Evolutionary conservation across 2,113 vertebrate genomes (phyloP).

Genomic region (Conger conger): DNA sequence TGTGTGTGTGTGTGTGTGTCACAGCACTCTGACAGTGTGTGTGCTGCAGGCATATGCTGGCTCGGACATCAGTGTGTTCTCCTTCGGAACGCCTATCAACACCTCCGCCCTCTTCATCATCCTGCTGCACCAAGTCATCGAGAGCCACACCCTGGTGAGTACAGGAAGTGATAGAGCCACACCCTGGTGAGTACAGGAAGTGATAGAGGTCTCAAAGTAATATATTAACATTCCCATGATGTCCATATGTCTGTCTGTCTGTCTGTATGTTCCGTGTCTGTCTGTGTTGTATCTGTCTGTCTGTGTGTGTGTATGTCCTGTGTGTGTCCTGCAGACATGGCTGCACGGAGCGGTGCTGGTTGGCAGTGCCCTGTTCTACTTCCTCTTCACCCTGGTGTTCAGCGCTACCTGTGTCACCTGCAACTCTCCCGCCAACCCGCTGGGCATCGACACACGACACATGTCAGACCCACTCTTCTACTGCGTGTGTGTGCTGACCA

Average conservation of each 20-base stretch:
- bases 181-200: too few species aligned
- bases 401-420: conserved; percentile 75
- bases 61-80: conserved; percentile 79
- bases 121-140: conserved; percentile 86
- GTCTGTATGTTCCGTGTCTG: neutral
- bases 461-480: conserved; percentile 81
- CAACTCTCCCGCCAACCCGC: conserved; percentile 76
- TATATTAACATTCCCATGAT: too few species aligned
- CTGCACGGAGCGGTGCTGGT: conserved; percentile 70
- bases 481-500: conserved; percentile 74
- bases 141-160: conserved; percentile 81
- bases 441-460: conserved; percentile 77
- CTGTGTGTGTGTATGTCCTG: neutral
- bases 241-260: too few species aligned
- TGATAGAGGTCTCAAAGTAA: too few species aligned
- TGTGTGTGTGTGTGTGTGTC: too few species aligned
- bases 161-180: too few species aligned
- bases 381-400: conserved; percentile 74
- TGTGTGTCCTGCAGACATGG: conserved; percentile 76
- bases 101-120: conserved; percentile 83
- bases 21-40: conserved; percentile 42
- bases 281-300: conserved; percentile 8
- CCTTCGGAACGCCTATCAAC: conserved; percentile 87
- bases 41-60: conserved; percentile 71
- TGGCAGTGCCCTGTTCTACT: conserved; percentile 75